Evolutionary conservation across 2,888 invertebrate genomes (phyloP), one percentile per base, ranked within the genome.

Genomic region (Coleophora deauratella): DNA sequence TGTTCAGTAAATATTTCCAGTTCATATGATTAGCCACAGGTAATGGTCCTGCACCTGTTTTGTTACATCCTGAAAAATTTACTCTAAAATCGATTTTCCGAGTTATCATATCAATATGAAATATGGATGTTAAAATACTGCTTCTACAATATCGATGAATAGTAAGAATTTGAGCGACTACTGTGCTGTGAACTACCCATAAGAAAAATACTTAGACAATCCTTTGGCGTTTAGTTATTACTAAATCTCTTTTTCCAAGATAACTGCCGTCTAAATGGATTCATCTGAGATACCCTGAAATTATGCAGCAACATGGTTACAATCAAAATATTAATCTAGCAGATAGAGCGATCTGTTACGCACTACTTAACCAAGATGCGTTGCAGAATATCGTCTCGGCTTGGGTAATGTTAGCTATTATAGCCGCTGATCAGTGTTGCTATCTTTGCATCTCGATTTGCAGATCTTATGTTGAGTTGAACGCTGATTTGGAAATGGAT

Each of bases 351-450:
- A 44, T 42, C 36, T 36, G 49, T 45, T 48, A 41, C 42, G 52
- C 47, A 41, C 52, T 47, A 49, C 44, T 47, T 47, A 43, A 6
- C 39, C 13, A 21, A 43, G 41, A 42, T 49, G 46, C 47, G 42
- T 40, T 42, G 42, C 35, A 13, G 31, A 28, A 37, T 37, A 14
- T 37, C 15, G n/a, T 21, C 21, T 21, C 6, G 21, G 7, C 2
- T 27, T n/a, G 12, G 12, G 36, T 27, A 36, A 36, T 27, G 15
- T 21, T 6, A 9, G 9, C 27, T 35, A 35, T 27, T 27, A 27
- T 7, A 35, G 27, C 35, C 2, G 6, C 8, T 35, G 21, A 21
- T 21, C 21, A 21, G 21, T 21, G 21, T 35, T 35, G 35, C 35
- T 33, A 12, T 9, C 3, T 33, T 13, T 12, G 14, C 11, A 33